Evolutionary conservation across 2,888 invertebrate genomes (phyloP).

Genomic region (Pyrgus malvae): DNA sequence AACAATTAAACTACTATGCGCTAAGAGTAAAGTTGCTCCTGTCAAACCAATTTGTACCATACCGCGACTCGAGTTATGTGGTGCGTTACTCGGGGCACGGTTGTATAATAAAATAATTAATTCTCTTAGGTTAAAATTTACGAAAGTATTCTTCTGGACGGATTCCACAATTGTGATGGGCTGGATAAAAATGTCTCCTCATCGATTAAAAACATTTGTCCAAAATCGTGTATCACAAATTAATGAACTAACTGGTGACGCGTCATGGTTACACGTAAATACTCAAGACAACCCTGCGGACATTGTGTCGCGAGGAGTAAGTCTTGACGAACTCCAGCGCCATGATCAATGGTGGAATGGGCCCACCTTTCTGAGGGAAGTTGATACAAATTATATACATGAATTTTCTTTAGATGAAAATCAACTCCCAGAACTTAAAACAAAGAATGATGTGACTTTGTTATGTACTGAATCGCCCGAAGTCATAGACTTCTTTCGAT

Average conservation of each 20-base stretch:
- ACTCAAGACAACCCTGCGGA: constrained; percentile 2
- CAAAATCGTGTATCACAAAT: constrained; percentile 4
- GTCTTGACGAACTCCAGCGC: neutral
- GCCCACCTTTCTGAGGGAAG: too few relatives aligned
- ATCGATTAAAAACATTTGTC: constrained; percentile 2
- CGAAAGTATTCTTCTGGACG: neutral
- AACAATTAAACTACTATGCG: constrained; percentile 31
- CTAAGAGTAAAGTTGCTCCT: constrained; percentile 39
- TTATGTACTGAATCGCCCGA: too few relatives aligned
- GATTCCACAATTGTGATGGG: constrained; percentile 5
- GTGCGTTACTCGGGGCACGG: neutral
- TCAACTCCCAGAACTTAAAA: too few relatives aligned
- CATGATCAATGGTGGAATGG: too few relatives aligned
- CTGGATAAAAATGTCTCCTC: constrained; percentile 1
- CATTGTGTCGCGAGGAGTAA: neutral
- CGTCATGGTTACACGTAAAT: neutral
- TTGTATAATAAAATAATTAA: neutral
- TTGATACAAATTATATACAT: too few relatives aligned
- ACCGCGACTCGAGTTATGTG: neutral
- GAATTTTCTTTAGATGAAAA: too few relatives aligned
- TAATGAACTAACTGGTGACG: neutral
- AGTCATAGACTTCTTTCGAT: constrained; percentile 25
- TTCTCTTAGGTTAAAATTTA: too few relatives aligned
- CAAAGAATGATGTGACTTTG: too few relatives aligned
- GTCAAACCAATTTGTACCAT: neutral